Conservation (phyloP, 2,113 vertebrate species). For the Microcebus lehilahytsara region DNA sequence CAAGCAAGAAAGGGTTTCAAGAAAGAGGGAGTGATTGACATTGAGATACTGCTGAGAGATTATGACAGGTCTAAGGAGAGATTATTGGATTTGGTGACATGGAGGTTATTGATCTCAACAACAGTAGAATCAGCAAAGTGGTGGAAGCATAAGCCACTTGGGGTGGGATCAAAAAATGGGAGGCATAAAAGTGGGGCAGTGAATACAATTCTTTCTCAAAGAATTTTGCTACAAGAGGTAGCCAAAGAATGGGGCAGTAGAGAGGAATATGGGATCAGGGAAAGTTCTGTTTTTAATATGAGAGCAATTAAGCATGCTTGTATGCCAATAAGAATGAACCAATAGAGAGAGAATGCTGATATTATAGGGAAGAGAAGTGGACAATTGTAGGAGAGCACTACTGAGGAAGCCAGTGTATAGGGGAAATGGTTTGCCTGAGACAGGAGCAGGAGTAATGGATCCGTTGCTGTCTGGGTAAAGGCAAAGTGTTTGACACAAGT, state of each 20-base stretch:
- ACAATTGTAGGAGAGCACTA: neutral
- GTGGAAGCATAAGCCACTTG: neutral
- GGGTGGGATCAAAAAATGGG: neutral
- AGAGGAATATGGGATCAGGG: neutral
- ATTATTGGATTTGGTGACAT: neutral
- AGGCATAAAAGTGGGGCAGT: neutral
- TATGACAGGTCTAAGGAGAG: neutral
- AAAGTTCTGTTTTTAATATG: neutral
- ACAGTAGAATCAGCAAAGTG: neutral
- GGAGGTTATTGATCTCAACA: neutral
- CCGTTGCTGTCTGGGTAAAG: neutral
- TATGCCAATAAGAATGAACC: neutral
- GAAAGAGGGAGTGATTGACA: neutral
- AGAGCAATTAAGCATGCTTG: neutral
- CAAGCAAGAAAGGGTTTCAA: neutral
- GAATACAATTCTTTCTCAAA: neutral
- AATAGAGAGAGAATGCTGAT: neutral
- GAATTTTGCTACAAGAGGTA: neutral
- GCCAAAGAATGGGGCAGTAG: neutral
- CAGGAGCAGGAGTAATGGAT: fast-evolving
- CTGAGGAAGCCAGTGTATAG: neutral
- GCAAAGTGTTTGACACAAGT: neutral
- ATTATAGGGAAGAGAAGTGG: neutral
- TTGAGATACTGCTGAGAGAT: neutral
- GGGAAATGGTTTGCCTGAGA: neutral